These are phyloP conservation scores for Pseudolycoriella hygida DNA, from an alignment of 2,888 invertebrate species.

Conservation along the genomic window DNA sequence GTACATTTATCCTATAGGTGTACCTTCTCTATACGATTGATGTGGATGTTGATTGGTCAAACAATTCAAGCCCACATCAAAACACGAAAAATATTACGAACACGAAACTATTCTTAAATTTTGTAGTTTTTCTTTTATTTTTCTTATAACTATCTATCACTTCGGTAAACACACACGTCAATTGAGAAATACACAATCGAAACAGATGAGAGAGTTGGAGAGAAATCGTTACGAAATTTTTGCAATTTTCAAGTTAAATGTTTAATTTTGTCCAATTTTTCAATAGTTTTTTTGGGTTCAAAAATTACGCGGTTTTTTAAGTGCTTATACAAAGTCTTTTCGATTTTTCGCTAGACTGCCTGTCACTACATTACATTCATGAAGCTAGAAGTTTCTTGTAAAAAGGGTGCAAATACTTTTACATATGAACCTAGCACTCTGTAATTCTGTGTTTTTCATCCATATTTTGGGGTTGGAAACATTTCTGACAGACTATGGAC, in stretches of 20 bases:
- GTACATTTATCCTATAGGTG: constrained; percentile 23
- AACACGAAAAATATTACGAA: not conserved
- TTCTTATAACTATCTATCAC: not conserved
- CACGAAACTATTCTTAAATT: not conserved
- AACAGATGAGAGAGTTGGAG: no score
- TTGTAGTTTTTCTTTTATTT: not conserved
- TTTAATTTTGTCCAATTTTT: no score
- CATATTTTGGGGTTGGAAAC: not conserved
- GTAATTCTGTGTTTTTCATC: not conserved
- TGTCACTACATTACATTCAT: not conserved
- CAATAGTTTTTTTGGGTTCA: no score
- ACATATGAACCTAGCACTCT: not conserved
- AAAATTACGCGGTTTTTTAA: no score
- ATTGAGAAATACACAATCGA: not conserved
- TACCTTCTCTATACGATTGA: not conserved
- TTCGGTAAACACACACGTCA: not conserved
- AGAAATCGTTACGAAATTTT: no score
- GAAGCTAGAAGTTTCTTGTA: no score
- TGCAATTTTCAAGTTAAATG: no score
- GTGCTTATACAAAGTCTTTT: no score
- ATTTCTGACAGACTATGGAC: not conserved
- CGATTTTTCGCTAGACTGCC: no score
- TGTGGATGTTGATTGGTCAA: not conserved
- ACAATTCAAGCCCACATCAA: not conserved
- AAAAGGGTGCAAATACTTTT: not conserved